These are phyloP conservation scores for Xylocampa areola DNA, from an alignment of 2,888 invertebrate genomes.

Conservation along the genomic window DNA sequence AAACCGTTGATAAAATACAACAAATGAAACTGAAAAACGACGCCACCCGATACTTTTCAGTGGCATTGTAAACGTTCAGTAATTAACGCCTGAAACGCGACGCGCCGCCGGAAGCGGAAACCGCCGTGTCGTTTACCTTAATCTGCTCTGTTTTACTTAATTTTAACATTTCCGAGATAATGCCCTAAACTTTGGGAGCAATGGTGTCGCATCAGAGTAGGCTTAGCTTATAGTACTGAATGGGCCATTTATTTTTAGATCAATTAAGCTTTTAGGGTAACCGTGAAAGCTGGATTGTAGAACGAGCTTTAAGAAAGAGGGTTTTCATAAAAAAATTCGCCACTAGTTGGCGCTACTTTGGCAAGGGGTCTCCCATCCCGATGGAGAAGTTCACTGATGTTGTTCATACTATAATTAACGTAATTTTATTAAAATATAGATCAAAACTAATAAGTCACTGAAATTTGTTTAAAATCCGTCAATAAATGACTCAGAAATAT, in stretches of 20 bases:
- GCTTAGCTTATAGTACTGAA: neutral
- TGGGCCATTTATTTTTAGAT: neutral
- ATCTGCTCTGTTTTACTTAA: constrained; percentile 49
- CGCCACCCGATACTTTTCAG: constrained; percentile 41
- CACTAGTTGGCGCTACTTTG: too few relatives aligned
- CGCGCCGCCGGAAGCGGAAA: constrained; percentile 43
- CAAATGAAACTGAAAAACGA: constrained; percentile 40
- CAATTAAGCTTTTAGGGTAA: too few relatives aligned
- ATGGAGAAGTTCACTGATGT: too few relatives aligned
- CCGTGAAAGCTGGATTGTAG: too few relatives aligned
- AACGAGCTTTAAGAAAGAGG: too few relatives aligned
- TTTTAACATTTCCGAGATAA: constrained; percentile 28
- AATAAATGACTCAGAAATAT: too few relatives aligned
- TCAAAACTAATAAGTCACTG: too few relatives aligned
- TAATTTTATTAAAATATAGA: too few relatives aligned
- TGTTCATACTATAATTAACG: too few relatives aligned
- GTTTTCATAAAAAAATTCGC: too few relatives aligned
- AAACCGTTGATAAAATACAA: constrained; percentile 17
- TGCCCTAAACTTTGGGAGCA: constrained; percentile 22
- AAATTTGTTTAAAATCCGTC: too few relatives aligned
- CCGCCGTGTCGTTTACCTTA: constrained; percentile 48
- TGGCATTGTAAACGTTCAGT: constrained; percentile 41
- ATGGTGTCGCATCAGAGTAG: neutral
- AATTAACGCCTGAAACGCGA: constrained; percentile 53
- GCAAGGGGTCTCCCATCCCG: too few relatives aligned